Percentiles rank a stretch among this genome's conserved stretches.
Evolutionary conservation across 2,113 vertebrate genomes (phyloP).

Genomic region (Ictalurus furcatus): DNA sequence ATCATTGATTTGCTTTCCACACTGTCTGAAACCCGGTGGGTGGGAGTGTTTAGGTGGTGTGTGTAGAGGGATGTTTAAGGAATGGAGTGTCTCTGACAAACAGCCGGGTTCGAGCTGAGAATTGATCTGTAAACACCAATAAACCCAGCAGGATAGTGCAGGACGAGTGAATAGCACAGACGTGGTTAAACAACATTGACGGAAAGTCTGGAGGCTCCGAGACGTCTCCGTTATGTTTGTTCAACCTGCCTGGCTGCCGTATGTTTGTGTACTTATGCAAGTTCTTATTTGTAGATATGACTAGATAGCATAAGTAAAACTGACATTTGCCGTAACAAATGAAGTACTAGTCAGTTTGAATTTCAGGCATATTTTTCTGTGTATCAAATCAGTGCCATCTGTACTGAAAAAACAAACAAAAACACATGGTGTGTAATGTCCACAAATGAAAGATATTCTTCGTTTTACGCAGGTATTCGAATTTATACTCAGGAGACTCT

Average conservation of each 20-base stretch:
- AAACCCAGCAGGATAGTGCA: slow-evolving; percentile 42
- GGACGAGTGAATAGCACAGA: not conserved
- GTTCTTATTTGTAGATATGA: not conserved
- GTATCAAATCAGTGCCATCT: too few species aligned
- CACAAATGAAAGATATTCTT: too few species aligned
- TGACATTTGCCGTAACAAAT: not conserved
- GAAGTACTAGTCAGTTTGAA: not conserved
- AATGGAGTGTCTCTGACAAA: slow-evolving; percentile 36
- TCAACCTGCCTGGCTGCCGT: slow-evolving; percentile 18
- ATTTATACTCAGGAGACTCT: too few species aligned
- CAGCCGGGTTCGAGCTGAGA: slow-evolving; percentile 45
- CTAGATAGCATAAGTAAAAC: not conserved
- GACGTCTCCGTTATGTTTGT: slow-evolving; percentile 35
- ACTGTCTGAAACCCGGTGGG: slow-evolving; percentile 23
- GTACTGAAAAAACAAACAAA: too few species aligned
- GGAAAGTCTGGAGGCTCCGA: not conserved
- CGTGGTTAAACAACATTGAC: not conserved
- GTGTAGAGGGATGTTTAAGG: not conserved
- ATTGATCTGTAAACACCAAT: slow-evolving; percentile 54
- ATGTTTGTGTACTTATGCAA: not conserved
- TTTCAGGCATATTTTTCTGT: not conserved
- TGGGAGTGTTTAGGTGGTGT: slow-evolving; percentile 18
- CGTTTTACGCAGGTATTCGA: too few species aligned
- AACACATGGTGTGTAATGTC: too few species aligned
- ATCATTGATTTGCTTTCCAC: slow-evolving; percentile 39